These are phyloP conservation scores for Clarias laeviceps DNA, from an alignment of 2,797 vertebrate genomes.

Conservation along the genomic window DNA sequence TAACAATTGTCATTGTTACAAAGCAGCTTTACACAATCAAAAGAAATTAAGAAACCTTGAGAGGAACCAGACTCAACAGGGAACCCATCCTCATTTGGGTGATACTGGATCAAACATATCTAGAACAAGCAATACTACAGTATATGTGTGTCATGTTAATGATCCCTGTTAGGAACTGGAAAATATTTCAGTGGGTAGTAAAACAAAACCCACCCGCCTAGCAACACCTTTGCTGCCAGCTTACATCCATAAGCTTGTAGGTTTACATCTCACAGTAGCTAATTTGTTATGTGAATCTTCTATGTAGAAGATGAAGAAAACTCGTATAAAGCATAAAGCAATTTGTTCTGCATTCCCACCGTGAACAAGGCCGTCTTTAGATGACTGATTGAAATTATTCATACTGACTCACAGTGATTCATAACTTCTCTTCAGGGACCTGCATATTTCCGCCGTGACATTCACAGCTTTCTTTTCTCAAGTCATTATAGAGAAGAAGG, in stretches of 20 bases:
- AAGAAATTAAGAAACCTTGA: too few relatives aligned
- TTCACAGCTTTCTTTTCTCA: conserved; percentile 12
- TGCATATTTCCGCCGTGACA: conserved; percentile 22
- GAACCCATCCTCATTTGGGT: too few relatives aligned
- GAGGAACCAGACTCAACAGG: too few relatives aligned
- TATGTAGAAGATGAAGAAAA: not conserved
- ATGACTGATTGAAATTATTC: conserved; percentile 33
- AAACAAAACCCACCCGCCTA: not conserved
- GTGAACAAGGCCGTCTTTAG: conserved; percentile 10
- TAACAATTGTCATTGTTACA: too few relatives aligned
- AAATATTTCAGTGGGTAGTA: not conserved
- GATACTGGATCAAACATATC: not conserved
- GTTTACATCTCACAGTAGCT: not conserved
- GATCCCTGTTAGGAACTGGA: not conserved
- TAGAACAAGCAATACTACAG: too few relatives aligned
- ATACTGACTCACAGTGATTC: conserved; percentile 37
- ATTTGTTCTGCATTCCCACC: not conserved
- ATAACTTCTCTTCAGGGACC: conserved; percentile 26
- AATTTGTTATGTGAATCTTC: not conserved
- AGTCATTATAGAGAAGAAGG: conserved; percentile 15
- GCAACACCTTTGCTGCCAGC: not conserved
- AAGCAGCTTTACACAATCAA: too few relatives aligned
- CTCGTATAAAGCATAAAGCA: conserved; percentile 13
- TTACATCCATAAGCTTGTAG: not conserved
- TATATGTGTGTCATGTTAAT: not conserved